A percentile compares a stretch with the other conserved stretches of the same genome.
Conservation (phyloP, 2,888 invertebrate genomes). For the Cremastinae sp. region DNA sequence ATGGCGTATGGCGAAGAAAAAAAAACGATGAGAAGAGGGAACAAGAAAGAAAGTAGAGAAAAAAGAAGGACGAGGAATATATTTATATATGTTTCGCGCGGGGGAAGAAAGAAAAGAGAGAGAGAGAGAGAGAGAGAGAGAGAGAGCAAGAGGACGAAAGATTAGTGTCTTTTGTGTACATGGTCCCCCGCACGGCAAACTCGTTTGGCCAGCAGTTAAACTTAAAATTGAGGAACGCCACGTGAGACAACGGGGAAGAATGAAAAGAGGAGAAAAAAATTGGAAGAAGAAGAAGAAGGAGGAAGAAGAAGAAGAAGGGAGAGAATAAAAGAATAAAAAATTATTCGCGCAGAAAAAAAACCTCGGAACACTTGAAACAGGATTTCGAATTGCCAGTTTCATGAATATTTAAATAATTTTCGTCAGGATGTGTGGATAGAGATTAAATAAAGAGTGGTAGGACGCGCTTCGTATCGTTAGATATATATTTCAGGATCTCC, state of each 20-base stretch:
- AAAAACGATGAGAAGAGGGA: no score
- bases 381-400: conserved; percentile 44
- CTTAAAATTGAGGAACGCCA: conserved; percentile 56
- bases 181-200: conserved; percentile 52
- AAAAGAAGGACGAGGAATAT: conserved; percentile 39
- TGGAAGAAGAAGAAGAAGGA: conserved; percentile 8
- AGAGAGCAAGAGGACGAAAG: conserved; percentile 23
- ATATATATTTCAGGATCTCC: conserved; percentile 23
- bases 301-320: conserved; percentile 8
- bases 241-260: conserved; percentile 27
- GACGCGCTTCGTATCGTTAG: conserved; percentile 16
- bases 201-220: conserved; percentile 56
- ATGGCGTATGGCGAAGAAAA: conserved; percentile 31
- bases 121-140: conserved; percentile 20
- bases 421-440: conserved; percentile 21
- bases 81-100: no score
- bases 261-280: conserved; percentile 13
- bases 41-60: conserved; percentile 51
- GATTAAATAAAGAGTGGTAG: conserved; percentile 11
- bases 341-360: conserved; percentile 37
- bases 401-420: conserved; percentile 54
- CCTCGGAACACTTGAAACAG: conserved; percentile 47
- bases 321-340: conserved; percentile 38
- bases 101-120: conserved; percentile 35
- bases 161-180: conserved; percentile 53